Evolutionary conservation across 2,797 vertebrate species (phyloP).

Genomic region (Muraenolepis orangiensis): DNA sequence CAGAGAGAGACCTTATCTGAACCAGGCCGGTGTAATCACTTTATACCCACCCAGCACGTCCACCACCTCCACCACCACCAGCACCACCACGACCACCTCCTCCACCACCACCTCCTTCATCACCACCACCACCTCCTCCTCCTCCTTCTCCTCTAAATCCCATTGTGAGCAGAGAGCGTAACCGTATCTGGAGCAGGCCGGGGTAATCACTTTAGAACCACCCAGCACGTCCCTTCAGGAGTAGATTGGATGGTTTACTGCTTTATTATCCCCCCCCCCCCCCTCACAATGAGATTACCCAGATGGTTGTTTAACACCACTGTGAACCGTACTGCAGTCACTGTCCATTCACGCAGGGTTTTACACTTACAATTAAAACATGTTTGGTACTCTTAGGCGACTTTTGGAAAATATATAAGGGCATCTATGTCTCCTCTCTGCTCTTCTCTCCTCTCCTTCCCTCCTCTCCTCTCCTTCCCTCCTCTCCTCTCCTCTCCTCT

Average conservation of each 20-base stretch:
- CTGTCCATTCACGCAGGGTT: not conserved
- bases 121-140: too few relatives aligned
- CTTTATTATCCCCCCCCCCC: conserved; percentile 4
- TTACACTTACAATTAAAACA: not conserved
- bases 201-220: conserved; percentile 25
- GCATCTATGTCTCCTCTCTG: not conserved
- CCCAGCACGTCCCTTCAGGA: conserved; percentile 7
- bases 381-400: not conserved
- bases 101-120: too few relatives aligned
- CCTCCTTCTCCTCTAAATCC: not conserved
- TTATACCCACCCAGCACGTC: too few relatives aligned
- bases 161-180: not conserved
- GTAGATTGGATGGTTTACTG: conserved; percentile 19
- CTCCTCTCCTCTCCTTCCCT: not conserved
- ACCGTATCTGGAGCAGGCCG: conserved; percentile 4
- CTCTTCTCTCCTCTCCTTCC: not conserved
- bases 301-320: not conserved
- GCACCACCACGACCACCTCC: too few relatives aligned
- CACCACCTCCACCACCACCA: too few relatives aligned
- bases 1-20: too few relatives aligned
- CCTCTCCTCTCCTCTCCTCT: not conserved
- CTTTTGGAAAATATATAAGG: not conserved
- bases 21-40: too few relatives aligned
- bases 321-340: not conserved
- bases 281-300: conserved; percentile 32